phyloP scores from a whole-genome alignment of 2,797 vertebrate species.

The Forpus xanthops region DNA sequence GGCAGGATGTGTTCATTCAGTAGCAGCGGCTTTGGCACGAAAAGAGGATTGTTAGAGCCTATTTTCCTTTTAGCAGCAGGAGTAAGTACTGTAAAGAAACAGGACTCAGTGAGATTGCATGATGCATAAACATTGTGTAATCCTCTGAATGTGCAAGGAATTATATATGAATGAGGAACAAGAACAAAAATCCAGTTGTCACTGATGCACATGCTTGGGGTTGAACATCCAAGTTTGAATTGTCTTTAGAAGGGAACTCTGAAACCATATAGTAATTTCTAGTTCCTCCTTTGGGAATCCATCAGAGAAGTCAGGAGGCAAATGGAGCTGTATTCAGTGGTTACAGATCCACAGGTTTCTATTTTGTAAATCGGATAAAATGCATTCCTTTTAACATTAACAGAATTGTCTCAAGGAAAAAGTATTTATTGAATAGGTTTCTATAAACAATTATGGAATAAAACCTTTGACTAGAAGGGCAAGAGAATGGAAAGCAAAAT shows the following conservation, averaged over 20 bases:
- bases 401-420: not conserved
- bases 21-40: conserved; percentile 70
- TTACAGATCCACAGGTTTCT: conserved; percentile 23
- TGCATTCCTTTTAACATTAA: conserved; percentile 10
- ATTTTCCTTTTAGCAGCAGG: conserved; percentile 79
- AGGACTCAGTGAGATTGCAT: conserved; percentile 60
- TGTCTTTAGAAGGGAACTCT: not conserved
- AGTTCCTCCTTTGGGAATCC: not conserved
- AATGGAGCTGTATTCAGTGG: not conserved
- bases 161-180: conserved; percentile 51
- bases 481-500: not conserved
- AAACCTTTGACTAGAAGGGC: not conserved
- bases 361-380: conserved; percentile 25
- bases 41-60: conserved; percentile 76
- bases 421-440: conserved; percentile 23
- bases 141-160: conserved; percentile 71
- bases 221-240: not conserved
- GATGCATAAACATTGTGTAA: conserved; percentile 78
- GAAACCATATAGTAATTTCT: not conserved
- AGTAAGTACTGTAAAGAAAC: conserved; percentile 76
- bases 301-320: not conserved
- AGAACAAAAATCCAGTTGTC: conserved; percentile 51
- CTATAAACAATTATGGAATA: conserved; percentile 21
- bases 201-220: not conserved
- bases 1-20: conserved; percentile 75